These are phyloP conservation scores for Procambarus virginalis DNA, from an alignment of 1,140 invertebrate species.

Conservation along the genomic window DNA sequence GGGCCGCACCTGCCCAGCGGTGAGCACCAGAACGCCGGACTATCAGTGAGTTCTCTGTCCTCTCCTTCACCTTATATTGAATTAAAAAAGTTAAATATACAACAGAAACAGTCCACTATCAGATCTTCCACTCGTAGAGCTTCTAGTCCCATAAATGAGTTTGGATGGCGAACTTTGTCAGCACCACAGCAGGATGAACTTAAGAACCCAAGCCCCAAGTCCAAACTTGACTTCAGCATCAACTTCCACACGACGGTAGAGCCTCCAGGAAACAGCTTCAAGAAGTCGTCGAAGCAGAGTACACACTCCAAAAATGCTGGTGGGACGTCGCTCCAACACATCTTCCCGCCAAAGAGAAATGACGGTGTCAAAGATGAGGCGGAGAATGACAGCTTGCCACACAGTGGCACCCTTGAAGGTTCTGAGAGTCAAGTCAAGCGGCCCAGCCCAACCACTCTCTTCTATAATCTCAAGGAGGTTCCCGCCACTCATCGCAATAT, in stretches of 20 bases:
- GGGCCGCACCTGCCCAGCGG: background rate
- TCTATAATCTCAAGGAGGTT: background rate
- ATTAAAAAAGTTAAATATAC: background rate
- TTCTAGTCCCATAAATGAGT: background rate
- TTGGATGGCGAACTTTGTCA: background rate
- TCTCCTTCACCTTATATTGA: background rate
- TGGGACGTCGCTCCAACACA: too few relatives aligned
- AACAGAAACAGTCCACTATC: background rate
- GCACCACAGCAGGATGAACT: background rate
- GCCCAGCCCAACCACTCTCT: background rate
- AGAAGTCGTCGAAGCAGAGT: background rate
- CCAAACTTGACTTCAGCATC: background rate
- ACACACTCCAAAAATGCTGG: background rate
- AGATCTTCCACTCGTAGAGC: background rate
- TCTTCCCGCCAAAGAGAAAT: too few relatives aligned
- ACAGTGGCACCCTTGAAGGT: background rate
- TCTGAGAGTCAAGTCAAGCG: background rate
- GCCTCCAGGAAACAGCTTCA: background rate
- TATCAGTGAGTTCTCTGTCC: background rate
- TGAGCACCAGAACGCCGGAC: background rate
- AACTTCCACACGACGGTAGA: background rate
- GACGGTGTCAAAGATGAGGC: background rate
- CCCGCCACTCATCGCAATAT: background rate
- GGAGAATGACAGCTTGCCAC: background rate
- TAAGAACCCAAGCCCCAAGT: background rate